phyloP scores from a whole-genome alignment of 1,140 invertebrate genomes.

The Harpegnathos saltator region DNA sequence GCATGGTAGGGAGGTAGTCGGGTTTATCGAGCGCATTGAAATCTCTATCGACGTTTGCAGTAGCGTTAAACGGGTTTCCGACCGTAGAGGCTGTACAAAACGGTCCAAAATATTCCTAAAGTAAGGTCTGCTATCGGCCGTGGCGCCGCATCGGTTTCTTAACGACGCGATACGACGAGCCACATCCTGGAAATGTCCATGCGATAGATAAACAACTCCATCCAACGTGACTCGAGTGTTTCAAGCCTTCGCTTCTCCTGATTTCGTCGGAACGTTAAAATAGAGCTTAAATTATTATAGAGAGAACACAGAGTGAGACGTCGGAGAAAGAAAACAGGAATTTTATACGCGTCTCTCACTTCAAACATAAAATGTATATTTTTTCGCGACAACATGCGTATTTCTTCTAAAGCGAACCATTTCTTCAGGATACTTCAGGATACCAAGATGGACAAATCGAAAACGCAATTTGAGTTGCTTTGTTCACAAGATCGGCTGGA shows the following conservation, averaged over 20 bases:
- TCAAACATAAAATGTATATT: neutral
- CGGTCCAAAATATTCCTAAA: neutral
- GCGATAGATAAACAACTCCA: slow-evolving; percentile 61
- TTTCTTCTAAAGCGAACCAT: neutral
- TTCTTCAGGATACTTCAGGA: too few relatives aligned
- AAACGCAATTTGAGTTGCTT: neutral
- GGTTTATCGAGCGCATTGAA: too few relatives aligned
- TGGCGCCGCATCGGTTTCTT: slow-evolving; percentile 30
- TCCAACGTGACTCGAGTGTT: slow-evolving; percentile 24
- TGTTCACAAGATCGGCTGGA: neutral
- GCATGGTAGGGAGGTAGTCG: too few relatives aligned
- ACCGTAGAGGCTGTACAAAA: neutral
- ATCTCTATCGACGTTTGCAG: neutral
- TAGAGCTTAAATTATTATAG: slow-evolving; percentile 14
- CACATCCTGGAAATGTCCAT: slow-evolving; percentile 75
- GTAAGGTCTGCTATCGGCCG: neutral
- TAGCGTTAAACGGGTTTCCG: neutral
- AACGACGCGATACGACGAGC: slow-evolving; percentile 52
- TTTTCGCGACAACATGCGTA: neutral
- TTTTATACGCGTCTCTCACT: neutral
- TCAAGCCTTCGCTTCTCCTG: slow-evolving; percentile 8
- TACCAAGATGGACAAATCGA: too few relatives aligned
- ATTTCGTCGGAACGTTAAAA: slow-evolving; percentile 21
- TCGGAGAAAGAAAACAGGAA: neutral
- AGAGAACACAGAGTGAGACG: neutral